Percentiles rank a stretch among this genome's conserved stretches.
Evolutionary conservation across 2,797 vertebrate genomes (phyloP).

Genomic region (Schizopygopsis pylzovi): DNA sequence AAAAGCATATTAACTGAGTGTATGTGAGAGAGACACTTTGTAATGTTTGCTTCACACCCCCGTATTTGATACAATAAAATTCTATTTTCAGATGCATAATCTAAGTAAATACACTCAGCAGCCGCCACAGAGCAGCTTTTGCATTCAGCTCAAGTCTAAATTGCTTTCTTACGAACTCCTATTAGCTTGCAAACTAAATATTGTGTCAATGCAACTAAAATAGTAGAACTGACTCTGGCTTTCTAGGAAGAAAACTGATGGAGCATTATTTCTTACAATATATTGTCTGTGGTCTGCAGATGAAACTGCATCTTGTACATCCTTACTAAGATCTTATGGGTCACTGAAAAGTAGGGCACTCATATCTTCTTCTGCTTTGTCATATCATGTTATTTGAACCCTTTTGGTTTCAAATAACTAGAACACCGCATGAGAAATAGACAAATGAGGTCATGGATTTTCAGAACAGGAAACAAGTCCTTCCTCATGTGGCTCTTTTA

Average conservation of each 20-base stretch:
- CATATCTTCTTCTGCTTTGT: not conserved
- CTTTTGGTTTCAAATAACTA: not conserved
- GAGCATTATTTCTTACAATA: not conserved
- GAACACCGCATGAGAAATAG: not conserved
- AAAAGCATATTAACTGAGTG: conserved; percentile 71
- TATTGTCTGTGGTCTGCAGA: not conserved
- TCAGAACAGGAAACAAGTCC: not conserved
- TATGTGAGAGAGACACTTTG: conserved; percentile 66
- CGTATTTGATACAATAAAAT: conserved; percentile 57
- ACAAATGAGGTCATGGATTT: not conserved
- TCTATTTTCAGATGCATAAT: conserved; percentile 63
- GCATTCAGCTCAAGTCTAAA: conserved; percentile 53
- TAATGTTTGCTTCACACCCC: conserved; percentile 70
- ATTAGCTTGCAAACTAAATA: conserved; percentile 57
- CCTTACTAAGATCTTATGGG: not conserved
- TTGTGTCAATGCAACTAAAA: conserved; percentile 60
- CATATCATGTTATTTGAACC: conserved; percentile 11
- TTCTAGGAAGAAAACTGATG: conserved; percentile 51
- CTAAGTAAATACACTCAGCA: conserved; percentile 45
- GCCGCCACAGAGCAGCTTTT: conserved; percentile 46
- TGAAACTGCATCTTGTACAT: not conserved
- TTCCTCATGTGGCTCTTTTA: conserved; percentile 12
- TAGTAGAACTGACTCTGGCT: conserved; percentile 40
- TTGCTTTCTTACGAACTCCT: conserved; percentile 65
- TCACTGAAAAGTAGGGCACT: conserved; percentile 1